These are phyloP conservation scores for Xestia c-nigrum DNA, from an alignment of 2,888 invertebrate species.

Conservation along the genomic window DNA sequence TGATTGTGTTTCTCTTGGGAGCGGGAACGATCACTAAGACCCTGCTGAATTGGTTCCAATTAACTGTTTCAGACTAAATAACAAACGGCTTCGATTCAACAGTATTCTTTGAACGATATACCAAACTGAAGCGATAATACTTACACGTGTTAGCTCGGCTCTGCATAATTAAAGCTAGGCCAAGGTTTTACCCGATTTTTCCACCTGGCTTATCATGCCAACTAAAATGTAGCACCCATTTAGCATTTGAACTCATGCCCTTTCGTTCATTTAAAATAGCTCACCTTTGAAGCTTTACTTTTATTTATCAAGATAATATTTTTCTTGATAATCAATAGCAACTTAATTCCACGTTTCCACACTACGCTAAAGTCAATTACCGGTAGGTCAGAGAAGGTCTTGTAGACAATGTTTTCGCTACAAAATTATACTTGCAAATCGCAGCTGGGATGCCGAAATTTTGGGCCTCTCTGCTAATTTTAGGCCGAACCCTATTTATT, in stretches of 20 bases:
- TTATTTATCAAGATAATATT: slow-evolving; percentile 12
- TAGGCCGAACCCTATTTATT: slow-evolving; percentile 50
- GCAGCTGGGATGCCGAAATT: slow-evolving; percentile 1
- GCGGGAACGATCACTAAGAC: not conserved
- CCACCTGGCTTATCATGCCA: not conserved
- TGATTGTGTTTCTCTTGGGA: slow-evolving; percentile 22
- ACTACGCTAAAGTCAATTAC: slow-evolving; percentile 18
- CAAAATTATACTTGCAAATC: slow-evolving; percentile 56
- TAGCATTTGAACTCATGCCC: not conserved
- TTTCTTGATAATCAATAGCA: not conserved
- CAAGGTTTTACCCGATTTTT: not conserved
- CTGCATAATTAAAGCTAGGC: not conserved
- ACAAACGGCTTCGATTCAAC: not conserved
- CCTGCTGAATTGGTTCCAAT: not conserved
- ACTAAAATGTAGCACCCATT: not conserved
- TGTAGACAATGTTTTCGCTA: slow-evolving; percentile 30
- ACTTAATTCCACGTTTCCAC: slow-evolving; percentile 19
- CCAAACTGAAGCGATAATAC: not conserved
- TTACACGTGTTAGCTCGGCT: not conserved
- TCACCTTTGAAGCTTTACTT: slow-evolving; percentile 7
- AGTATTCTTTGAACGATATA: not conserved
- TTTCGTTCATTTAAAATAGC: slow-evolving; percentile 2
- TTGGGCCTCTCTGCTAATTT: slow-evolving; percentile 25
- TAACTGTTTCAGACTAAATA: not conserved
- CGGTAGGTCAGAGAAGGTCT: slow-evolving; percentile 7